Evolutionary conservation across 2,888 invertebrate genomes (phyloP), one percentile per base, ranked within the genome.

Genomic region (Neoascia interrupta): DNA sequence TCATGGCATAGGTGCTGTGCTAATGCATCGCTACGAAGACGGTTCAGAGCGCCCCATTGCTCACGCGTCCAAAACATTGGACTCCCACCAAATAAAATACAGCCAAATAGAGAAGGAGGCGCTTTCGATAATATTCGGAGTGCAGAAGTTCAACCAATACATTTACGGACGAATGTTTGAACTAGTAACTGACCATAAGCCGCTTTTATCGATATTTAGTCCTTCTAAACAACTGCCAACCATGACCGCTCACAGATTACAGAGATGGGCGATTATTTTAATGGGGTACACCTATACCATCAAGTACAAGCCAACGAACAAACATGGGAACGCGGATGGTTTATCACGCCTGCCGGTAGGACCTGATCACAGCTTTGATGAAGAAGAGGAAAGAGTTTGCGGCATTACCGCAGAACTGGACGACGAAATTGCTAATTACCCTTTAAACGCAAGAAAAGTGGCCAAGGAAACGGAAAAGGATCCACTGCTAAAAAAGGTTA

Each of bases 121-220:
- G 11, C 51, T 69, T 4, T 58, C 49, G 39, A 60, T 69, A 37
- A 49, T 70, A 16, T 70, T 41, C 36, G 70, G n/a, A n/a, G n/a
- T n/a, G n/a, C n/a, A n/a, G n/a, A n/a, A n/a, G n/a, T n/a, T n/a
- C n/a, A n/a, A n/a, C n/a, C n/a, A n/a, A n/a, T n/a, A n/a, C n/a
- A n/a, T n/a, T n/a, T n/a, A n/a, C n/a, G n/a, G n/a, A n/a, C n/a
- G n/a, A n/a, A n/a, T n/a, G 61, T 70, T 70, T 18, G 43, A 31
- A 26, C 39, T 54, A 11, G 34, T 31, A 36, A 64, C 64, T n/a
- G 64, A 64, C 53, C 64, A 64, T 19, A 64, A 64, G 21, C 53
- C 87, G 0, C 54, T 88, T 45, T 39, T 58, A 26, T 23, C 41
- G 0, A 10, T 43, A 18, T 51, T 43, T 34, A 45, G 31, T 5